These are phyloP conservation scores for Epinotia ramella DNA, from an alignment of 2,888 invertebrate species.

Conservation along the genomic window DNA sequence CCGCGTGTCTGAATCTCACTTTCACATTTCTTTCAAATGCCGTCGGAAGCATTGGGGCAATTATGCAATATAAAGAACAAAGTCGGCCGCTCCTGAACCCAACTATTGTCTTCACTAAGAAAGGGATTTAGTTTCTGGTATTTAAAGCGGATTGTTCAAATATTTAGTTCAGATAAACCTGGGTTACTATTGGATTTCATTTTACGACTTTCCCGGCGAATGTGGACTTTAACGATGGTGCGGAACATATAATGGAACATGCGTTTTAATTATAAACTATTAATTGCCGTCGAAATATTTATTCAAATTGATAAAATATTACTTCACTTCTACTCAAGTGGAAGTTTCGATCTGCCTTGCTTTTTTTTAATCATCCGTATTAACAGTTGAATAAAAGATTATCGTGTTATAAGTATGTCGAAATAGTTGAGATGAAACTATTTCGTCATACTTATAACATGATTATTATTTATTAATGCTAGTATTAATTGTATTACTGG, in stretches of 20 bases:
- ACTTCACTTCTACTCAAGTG: too few relatives aligned
- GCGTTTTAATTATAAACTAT: neutral
- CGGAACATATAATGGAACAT: neutral
- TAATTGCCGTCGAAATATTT: neutral
- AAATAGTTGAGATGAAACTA: too few relatives aligned
- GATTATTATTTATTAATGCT: too few relatives aligned
- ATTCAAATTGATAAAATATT: too few relatives aligned
- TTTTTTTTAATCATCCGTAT: too few relatives aligned
- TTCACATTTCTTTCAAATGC: slow-evolving; percentile 67
- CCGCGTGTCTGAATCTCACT: slow-evolving; percentile 59
- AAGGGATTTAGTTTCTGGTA: slow-evolving; percentile 10
- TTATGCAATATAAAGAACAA: slow-evolving; percentile 56
- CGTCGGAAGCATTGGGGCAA: slow-evolving; percentile 47
- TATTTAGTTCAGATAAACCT: slow-evolving; percentile 3
- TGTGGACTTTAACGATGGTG: neutral
- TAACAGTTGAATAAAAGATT: too few relatives aligned
- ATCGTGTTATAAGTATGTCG: too few relatives aligned
- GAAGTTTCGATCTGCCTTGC: too few relatives aligned
- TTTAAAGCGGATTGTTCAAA: slow-evolving; percentile 19
- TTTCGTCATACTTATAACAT: too few relatives aligned
- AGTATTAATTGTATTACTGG: too few relatives aligned
- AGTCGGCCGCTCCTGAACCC: slow-evolving; percentile 49
- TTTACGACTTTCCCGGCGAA: slow-evolving; percentile 15
- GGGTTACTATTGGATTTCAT: neutral
- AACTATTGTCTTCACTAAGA: slow-evolving; percentile 45